Evolutionary conservation across 2,888 invertebrate species (phyloP).

Genomic region (Sarcophaga rosellei): DNA sequence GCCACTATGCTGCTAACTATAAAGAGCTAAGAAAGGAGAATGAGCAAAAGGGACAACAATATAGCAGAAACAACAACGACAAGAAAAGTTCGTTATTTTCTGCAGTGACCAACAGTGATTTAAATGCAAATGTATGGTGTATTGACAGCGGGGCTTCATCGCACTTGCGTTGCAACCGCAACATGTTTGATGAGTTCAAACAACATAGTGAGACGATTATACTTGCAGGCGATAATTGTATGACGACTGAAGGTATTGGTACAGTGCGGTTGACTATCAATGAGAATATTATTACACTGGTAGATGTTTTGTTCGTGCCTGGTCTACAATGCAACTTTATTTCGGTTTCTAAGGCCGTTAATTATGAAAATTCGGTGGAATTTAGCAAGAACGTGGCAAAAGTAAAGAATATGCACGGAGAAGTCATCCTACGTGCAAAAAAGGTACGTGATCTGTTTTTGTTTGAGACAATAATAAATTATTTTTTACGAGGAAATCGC

Average conservation of each 20-base stretch:
- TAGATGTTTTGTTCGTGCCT: conserved; percentile 55
- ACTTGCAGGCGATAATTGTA: conserved; percentile 33
- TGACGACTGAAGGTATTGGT: conserved; percentile 12
- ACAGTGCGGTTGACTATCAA: conserved; percentile 18
- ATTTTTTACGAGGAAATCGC: conserved; percentile 24
- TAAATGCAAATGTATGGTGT: conserved; percentile 39
- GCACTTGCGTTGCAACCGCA: conserved; percentile 45
- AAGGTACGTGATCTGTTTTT: conserved; percentile 53
- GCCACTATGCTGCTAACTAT: too few relatives aligned
- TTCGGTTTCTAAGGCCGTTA: conserved; percentile 10
- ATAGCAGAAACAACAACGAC: neutral
- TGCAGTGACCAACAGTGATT: conserved; percentile 8
- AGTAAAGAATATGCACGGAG: neutral
- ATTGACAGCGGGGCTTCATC: conserved; percentile 54
- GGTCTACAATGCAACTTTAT: conserved; percentile 32
- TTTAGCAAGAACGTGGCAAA: conserved; percentile 83
- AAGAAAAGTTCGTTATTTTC: neutral
- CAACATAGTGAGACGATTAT: conserved; percentile 25
- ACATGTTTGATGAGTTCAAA: conserved; percentile 53
- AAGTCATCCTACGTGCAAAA: too few relatives aligned
- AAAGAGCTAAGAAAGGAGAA: neutral
- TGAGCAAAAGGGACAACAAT: neutral
- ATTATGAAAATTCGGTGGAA: conserved; percentile 16
- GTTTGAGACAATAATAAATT: conserved; percentile 39
- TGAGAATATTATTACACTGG: conserved; percentile 30